Percentiles rank a stretch among this genome's conserved stretches.
These are phyloP conservation scores for Enoplosus armatus DNA, from an alignment of 2,797 vertebrate genomes.

Conservation along the genomic window DNA sequence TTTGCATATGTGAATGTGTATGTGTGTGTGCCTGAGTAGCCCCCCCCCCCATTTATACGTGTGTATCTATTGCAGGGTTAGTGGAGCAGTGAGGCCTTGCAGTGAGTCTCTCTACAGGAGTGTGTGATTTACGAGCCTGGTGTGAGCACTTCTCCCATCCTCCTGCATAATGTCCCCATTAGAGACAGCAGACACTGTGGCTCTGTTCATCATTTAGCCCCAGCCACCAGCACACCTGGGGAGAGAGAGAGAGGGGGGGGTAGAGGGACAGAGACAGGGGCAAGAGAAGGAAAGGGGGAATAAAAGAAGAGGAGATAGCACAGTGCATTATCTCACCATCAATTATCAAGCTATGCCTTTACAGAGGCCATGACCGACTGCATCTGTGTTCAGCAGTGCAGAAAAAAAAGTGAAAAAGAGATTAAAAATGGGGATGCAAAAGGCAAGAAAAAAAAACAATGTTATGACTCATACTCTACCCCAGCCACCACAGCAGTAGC, in stretches of 20 bases:
- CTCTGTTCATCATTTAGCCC: conserved; percentile 79
- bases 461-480: conserved; percentile 18
- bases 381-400: conserved; percentile 34
- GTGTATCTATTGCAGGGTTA: conserved; percentile 64
- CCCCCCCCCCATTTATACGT: conserved; percentile 15
- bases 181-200: conserved; percentile 77
- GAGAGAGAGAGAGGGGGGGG: conserved; percentile 36
- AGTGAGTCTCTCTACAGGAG: conserved; percentile 72
- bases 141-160: conserved; percentile 72
- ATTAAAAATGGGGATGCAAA: conserved; percentile 31
- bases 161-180: conserved; percentile 84
- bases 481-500: conserved; percentile 15
- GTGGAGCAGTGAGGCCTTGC: conserved; percentile 71
- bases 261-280: background rate
- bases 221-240: conserved; percentile 72
- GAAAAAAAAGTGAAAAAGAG: background rate
- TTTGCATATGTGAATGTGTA: conserved; percentile 27
- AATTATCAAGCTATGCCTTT: conserved; percentile 55
- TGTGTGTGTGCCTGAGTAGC: conserved; percentile 2
- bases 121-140: conserved; percentile 78
- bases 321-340: conserved; percentile 60
- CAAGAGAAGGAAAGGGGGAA: conserved; percentile 17
- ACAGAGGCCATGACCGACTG: conserved; percentile 38
- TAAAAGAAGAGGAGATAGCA: conserved; percentile 35
- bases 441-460: background rate